Conservation (phyloP, 2,888 invertebrate species). For the Scrobipalpa costella region DNA sequence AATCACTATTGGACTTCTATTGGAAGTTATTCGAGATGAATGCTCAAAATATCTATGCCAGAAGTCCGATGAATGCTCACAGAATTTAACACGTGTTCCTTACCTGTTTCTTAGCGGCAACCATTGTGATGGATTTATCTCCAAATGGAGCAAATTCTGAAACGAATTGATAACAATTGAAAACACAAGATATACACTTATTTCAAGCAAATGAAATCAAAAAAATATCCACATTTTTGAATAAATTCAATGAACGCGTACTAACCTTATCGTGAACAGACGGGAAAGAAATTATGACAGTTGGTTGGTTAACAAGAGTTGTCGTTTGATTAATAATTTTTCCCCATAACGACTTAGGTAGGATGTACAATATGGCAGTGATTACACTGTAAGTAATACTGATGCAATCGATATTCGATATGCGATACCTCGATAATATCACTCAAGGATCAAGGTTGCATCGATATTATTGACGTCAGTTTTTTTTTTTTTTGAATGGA, state of each 20-base stretch:
- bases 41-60: conserved; percentile 49
- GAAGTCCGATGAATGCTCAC: conserved; percentile 48
- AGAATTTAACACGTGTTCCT: conserved; percentile 54
- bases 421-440: too few relatives aligned
- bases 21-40: conserved; percentile 44
- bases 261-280: conserved; percentile 18
- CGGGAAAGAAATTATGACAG: conserved; percentile 9
- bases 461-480: too few relatives aligned
- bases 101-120: conserved; percentile 93
- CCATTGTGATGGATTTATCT: conserved; percentile 79
- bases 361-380: too few relatives aligned
- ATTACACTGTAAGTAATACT: too few relatives aligned
- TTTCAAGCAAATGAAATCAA: neutral
- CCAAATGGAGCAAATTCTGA: conserved; percentile 1
- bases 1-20: conserved; percentile 56
- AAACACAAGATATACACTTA: neutral
- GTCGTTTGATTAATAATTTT: neutral
- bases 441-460: too few relatives aligned
- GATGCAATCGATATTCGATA: too few relatives aligned
- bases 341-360: neutral
- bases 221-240: neutral
- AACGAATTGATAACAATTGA: neutral
- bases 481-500: too few relatives aligned
- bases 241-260: neutral
- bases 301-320: neutral